A percentile compares a stretch with the other conserved stretches of the same genome.
Evolutionary conservation across 30 jellyfish, hydroid and myxozoan species (phyloP).

Genomic region (Rhopilema esculentum): DNA sequence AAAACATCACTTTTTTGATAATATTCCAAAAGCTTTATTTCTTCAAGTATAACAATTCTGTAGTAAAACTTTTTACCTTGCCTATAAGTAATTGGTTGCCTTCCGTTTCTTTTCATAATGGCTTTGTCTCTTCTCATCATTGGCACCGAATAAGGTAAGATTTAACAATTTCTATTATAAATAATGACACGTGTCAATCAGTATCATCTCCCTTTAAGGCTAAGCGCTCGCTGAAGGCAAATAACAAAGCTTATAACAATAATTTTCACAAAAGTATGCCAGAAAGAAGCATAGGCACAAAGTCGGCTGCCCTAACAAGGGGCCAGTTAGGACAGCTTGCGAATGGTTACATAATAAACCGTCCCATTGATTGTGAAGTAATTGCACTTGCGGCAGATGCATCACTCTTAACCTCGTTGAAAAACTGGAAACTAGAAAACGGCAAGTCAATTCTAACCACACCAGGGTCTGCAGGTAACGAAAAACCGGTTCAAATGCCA

Average conservation of each 20-base stretch:
- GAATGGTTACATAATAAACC: neutral
- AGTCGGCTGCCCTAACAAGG: too few species aligned
- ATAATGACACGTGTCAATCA: constrained; percentile 9
- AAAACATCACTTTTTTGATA: too few species aligned
- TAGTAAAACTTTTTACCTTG: neutral
- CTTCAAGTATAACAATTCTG: neutral
- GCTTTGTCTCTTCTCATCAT: constrained; percentile 27
- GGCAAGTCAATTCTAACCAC: too few species aligned
- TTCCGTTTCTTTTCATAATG: constrained; percentile 36
- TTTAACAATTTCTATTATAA: constrained; percentile 12
- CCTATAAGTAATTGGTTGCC: constrained; percentile 46
- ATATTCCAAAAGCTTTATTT: too few species aligned
- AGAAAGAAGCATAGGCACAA: too few species aligned
- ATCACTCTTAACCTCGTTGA: too few species aligned
- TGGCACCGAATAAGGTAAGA: constrained; percentile 71
- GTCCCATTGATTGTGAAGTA: neutral
- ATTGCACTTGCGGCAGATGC: neutral
- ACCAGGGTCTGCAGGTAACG: too few species aligned
- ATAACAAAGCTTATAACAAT: neutral
- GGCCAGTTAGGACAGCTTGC: neutral
- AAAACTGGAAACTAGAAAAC: too few species aligned
- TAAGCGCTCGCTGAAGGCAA: neutral
- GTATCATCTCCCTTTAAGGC: neutral
- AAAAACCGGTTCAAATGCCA: neutral
- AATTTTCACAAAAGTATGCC: too few species aligned